A percentile compares a stretch with the other conserved stretches of the same genome.
Evolutionary conservation across 2,888 invertebrate genomes (phyloP).

Genomic region (Germaria angustata): DNA sequence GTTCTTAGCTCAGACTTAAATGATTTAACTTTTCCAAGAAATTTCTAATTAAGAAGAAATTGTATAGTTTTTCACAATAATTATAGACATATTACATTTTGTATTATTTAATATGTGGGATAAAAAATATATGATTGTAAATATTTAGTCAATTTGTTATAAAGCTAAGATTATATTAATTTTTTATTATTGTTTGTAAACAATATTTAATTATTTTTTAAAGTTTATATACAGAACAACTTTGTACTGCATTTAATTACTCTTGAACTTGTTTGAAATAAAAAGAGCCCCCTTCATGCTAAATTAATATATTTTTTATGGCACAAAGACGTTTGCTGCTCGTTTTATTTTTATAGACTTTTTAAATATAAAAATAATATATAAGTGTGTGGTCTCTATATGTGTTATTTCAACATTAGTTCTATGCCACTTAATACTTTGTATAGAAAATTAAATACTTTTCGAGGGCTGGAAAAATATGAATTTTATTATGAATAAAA

Average conservation of each 20-base stretch:
- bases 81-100: neutral
- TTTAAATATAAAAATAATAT: too few relatives aligned
- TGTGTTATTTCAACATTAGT: too few relatives aligned
- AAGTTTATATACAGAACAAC: neutral
- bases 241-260: neutral
- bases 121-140: neutral
- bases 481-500: too few relatives aligned
- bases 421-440: too few relatives aligned
- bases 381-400: too few relatives aligned
- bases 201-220: neutral
- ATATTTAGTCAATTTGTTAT: neutral
- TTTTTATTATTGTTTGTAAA: neutral
- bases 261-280: too few relatives aligned
- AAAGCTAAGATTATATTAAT: neutral
- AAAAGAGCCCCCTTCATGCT: too few relatives aligned
- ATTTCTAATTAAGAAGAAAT: neutral
- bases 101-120: neutral
- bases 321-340: too few relatives aligned
- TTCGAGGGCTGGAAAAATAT: too few relatives aligned
- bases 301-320: too few relatives aligned
- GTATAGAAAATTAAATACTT: too few relatives aligned
- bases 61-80: neutral
- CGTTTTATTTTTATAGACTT: too few relatives aligned
- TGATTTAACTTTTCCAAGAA: neutral
- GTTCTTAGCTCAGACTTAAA: neutral